These are phyloP conservation scores for Berghia stephanieae DNA, from an alignment of 1,140 invertebrate genomes.

Conservation along the genomic window DNA sequence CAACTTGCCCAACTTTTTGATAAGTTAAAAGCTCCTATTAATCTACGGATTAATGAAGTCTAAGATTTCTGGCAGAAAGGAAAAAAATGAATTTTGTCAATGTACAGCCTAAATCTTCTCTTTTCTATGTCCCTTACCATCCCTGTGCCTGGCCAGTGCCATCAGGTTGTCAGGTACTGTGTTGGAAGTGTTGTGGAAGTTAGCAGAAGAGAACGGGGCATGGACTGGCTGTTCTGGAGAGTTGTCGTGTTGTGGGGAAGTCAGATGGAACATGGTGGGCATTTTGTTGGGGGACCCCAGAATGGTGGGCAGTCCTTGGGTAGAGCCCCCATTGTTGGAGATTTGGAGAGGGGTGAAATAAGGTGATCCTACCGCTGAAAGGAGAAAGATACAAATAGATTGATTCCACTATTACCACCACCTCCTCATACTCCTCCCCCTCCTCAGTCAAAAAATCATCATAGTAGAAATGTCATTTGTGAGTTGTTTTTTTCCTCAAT, in stretches of 20 bases:
- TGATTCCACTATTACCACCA: too few species aligned
- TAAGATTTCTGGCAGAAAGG: too few species aligned
- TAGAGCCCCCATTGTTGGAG: conserved; percentile 35
- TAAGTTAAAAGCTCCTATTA: too few species aligned
- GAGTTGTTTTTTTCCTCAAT: too few species aligned
- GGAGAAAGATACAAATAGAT: too few species aligned
- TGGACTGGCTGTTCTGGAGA: conserved; percentile 36
- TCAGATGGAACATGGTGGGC: conserved; percentile 53
- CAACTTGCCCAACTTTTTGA: too few species aligned
- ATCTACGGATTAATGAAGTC: too few species aligned
- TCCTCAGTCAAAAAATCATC: too few species aligned
- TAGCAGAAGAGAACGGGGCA: conserved; percentile 67
- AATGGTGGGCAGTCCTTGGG: conserved; percentile 69
- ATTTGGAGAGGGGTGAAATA: conserved; percentile 27
- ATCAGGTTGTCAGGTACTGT: conserved; percentile 52
- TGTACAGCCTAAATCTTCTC: too few species aligned
- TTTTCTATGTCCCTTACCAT: conserved; percentile 31
- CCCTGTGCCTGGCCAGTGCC: conserved; percentile 33
- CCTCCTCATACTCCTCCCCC: too few species aligned
- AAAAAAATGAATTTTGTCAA: too few species aligned
- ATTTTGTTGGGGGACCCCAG: conserved; percentile 71
- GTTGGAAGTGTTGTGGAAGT: conserved; percentile 29
- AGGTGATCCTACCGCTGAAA: conserved; percentile 27
- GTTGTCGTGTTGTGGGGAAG: conserved; percentile 34
- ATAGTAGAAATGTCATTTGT: too few species aligned